Percentiles rank a stretch among this genome's conserved stretches.
Evolutionary conservation across 1,140 invertebrate species (phyloP).

Genomic region (Hetaerina americana): DNA sequence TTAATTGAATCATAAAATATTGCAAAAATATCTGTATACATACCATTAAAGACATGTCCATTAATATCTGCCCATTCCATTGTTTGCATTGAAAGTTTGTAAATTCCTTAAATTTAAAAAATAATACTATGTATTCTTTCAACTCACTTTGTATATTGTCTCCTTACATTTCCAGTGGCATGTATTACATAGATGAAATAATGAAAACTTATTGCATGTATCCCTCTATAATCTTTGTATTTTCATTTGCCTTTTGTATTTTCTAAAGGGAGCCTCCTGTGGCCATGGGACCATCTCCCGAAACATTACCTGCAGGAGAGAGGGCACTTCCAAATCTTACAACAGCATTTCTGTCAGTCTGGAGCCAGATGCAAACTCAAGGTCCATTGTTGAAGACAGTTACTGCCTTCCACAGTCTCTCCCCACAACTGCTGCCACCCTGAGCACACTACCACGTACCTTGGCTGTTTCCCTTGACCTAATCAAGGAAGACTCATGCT

Average conservation of each 20-base stretch:
- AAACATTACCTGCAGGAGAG: slow-evolving; percentile 30
- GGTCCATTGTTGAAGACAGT: not conserved
- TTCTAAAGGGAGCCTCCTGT: slow-evolving; percentile 28
- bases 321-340: slow-evolving; percentile 15
- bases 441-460: slow-evolving; percentile 21
- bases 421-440: slow-evolving; percentile 16
- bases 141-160: too few relatives aligned
- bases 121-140: too few relatives aligned
- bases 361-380: not conserved
- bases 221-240: not conserved
- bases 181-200: not conserved
- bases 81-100: not conserved
- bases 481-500: slow-evolving; percentile 26
- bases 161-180: not conserved
- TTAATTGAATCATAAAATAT: slow-evolving; percentile 1
- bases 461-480: slow-evolving; percentile 12
- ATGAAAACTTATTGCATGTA: not conserved
- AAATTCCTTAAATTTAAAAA: not conserved
- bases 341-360: not conserved
- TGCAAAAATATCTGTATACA: not conserved
- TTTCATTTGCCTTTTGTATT: not conserved
- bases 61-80: not conserved
- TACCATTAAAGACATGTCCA: not conserved
- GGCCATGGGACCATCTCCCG: slow-evolving; percentile 30
- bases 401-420: not conserved